Evolutionary conservation across 2,888 invertebrate species (phyloP).

Genomic region (Eupelmus urozonus): DNA sequence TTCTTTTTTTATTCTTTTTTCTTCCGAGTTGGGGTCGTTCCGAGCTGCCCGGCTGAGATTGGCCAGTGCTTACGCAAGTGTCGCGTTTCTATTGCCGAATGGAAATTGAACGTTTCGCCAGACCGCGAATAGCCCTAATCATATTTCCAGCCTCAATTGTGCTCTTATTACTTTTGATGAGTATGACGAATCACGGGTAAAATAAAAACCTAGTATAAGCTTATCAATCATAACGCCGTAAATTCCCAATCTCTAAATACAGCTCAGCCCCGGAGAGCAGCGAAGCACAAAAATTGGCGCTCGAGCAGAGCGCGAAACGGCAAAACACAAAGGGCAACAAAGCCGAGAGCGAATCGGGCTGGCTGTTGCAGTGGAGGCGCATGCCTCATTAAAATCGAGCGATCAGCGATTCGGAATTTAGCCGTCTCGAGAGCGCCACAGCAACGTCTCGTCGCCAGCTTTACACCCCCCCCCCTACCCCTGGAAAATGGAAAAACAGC

Average conservation of each 20-base stretch:
- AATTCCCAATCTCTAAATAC: not conserved
- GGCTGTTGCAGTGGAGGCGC: not conserved
- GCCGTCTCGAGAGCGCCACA: conserved; percentile 44
- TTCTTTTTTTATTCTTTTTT: too few relatives aligned
- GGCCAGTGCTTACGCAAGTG: too few relatives aligned
- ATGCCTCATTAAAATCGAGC: conserved; percentile 58
- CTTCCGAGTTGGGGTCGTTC: not conserved
- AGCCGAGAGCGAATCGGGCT: conserved; percentile 1
- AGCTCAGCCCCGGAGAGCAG: not conserved
- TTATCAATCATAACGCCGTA: not conserved
- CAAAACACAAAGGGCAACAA: not conserved
- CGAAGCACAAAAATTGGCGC: not conserved
- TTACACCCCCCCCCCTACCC: too few relatives aligned
- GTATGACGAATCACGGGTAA: too few relatives aligned
- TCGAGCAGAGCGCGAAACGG: not conserved
- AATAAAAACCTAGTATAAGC: too few relatives aligned
- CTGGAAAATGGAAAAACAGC: too few relatives aligned
- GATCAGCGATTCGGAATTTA: conserved; percentile 51
- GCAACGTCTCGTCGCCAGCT: not conserved
- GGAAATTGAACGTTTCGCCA: conserved; percentile 47
- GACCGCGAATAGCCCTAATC: too few relatives aligned
- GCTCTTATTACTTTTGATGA: too few relatives aligned
- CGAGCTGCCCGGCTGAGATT: not conserved
- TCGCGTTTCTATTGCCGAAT: conserved; percentile 46
- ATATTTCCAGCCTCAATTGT: too few relatives aligned